These are phyloP conservation scores for Oithona nana DNA, from an alignment of 2,888 invertebrate species.

Conservation along the genomic window DNA sequence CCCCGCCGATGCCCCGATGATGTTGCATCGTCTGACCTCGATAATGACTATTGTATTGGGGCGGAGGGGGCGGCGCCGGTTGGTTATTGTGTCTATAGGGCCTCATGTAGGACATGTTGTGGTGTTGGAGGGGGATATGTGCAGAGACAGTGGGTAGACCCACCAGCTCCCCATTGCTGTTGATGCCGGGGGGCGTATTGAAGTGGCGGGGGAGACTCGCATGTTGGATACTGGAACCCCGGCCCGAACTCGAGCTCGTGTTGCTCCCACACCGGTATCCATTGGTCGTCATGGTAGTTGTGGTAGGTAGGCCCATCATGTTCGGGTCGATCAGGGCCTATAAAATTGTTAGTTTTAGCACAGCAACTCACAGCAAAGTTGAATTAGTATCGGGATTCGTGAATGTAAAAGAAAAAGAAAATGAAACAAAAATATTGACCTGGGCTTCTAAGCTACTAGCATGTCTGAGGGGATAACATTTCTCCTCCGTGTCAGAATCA, in stretches of 20 bases:
- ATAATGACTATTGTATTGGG: background rate
- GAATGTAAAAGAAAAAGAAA: background rate
- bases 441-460: background rate
- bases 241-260: background rate
- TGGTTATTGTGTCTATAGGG: too few species aligned
- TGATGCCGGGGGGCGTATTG: background rate
- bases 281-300: background rate
- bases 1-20: too few species aligned
- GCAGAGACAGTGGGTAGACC: slow-evolving; percentile 5
- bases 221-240: slow-evolving; percentile 3
- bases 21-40: background rate
- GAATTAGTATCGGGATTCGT: background rate
- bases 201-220: slow-evolving; percentile 12
- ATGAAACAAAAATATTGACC: background rate
- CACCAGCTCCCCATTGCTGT: background rate
- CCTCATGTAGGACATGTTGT: background rate
- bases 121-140: background rate
- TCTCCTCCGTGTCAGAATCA: background rate
- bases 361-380: background rate
- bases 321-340: background rate
- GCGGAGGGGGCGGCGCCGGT: too few species aligned
- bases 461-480: background rate
- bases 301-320: background rate
- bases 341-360: background rate
- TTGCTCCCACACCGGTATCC: background rate